Percentiles rank a stretch among this genome's conserved stretches.
These are phyloP conservation scores for Seriola dumerili DNA, from an alignment of 2,113 vertebrate species.

Conservation along the genomic window DNA sequence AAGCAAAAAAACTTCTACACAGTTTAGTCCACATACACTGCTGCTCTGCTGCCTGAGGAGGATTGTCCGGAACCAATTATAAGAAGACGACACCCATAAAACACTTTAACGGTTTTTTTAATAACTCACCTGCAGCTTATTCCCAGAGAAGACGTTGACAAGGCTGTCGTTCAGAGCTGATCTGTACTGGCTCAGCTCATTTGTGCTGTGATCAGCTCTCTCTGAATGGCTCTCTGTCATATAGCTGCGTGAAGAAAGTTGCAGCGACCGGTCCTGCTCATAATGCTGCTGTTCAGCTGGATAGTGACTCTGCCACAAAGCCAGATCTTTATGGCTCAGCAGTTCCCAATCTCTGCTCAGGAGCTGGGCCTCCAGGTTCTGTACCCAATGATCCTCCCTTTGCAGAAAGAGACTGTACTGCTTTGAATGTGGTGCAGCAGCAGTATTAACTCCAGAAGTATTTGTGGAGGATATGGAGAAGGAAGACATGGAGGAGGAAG, in stretches of 20 bases:
- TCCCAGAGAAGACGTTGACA: neutral
- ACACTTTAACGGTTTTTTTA: neutral
- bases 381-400: neutral
- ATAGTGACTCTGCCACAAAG: constrained; percentile 21
- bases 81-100: no score
- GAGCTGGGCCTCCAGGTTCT: constrained; percentile 39
- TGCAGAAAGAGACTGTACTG: constrained; percentile 23
- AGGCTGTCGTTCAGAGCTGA: constrained; percentile 59
- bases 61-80: no score
- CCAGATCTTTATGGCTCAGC: constrained; percentile 19
- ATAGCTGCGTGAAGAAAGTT: neutral
- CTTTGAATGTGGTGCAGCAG: constrained; percentile 61
- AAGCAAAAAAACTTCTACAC: no score
- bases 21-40: no score
- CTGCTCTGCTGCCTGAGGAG: no score
- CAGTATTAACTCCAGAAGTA: constrained; percentile 4
- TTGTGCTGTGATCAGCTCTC: neutral
- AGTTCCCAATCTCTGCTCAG: constrained; percentile 3
- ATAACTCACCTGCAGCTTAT: constrained; percentile 31
- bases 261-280: neutral
- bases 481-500: neutral
- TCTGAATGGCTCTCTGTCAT: neutral
- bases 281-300: neutral
- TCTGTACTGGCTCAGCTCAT: constrained; percentile 54
- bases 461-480: neutral